Conservation (phyloP, 2,797 vertebrate genomes). For the Esox masquinongy region DNA sequence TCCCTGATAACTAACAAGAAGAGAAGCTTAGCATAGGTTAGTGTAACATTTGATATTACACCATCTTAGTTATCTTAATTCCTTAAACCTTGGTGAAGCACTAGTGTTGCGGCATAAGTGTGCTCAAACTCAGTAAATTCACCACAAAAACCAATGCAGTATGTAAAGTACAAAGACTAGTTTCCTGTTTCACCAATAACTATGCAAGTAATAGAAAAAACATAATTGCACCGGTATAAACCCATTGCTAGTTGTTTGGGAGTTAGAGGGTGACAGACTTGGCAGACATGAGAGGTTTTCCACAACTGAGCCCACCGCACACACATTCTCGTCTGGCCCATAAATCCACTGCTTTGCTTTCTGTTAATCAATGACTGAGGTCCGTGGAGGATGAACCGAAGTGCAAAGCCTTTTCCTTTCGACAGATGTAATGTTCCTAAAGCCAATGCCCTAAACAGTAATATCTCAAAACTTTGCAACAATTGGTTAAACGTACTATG, state of each 20-base stretch:
- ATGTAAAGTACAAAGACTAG: not conserved
- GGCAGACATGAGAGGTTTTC: not conserved
- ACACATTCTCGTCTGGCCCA: not conserved
- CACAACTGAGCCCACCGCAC: not conserved
- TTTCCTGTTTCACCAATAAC: not conserved
- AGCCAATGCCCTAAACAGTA: not conserved
- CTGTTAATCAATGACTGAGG: not conserved
- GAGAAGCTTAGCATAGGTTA: too few relatives aligned
- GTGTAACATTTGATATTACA: too few relatives aligned
- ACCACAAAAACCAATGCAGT: not conserved
- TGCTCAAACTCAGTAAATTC: too few relatives aligned
- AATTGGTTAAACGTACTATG: not conserved
- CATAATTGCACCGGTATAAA: not conserved
- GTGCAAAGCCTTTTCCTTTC: not conserved
- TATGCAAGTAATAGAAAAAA: not conserved
- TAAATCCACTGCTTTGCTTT: not conserved
- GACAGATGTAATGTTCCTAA: constrained; percentile 4
- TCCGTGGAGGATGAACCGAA: not conserved
- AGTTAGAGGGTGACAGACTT: not conserved
- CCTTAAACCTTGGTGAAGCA: too few relatives aligned
- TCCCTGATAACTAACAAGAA: too few relatives aligned
- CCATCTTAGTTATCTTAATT: too few relatives aligned
- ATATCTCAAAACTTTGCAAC: not conserved
- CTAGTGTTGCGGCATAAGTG: too few relatives aligned
- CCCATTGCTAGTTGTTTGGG: not conserved